Conservation (phyloP, 2,888 invertebrate species). For the Crioceris asparagi region DNA sequence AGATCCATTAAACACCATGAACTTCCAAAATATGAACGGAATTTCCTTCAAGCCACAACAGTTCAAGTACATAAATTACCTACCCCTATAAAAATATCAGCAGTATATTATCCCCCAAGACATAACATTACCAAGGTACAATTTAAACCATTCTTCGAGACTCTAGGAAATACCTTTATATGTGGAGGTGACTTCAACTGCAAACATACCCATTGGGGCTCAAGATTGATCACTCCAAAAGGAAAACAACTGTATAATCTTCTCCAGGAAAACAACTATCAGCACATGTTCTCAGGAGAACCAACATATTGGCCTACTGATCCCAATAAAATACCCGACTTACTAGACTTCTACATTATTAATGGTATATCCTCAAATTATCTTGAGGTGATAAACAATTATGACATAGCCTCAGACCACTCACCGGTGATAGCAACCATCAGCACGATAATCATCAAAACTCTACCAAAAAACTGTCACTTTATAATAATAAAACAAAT, state of each 20-base stretch:
- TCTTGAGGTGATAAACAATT: neutral
- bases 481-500: neutral
- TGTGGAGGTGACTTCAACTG: conserved; percentile 1
- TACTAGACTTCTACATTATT: neutral
- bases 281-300: neutral
- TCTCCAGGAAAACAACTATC: neutral
- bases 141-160: neutral
- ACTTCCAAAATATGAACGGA: neutral
- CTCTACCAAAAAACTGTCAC: neutral
- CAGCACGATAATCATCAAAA: neutral
- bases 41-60: conserved; percentile 1
- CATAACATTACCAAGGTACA: neutral
- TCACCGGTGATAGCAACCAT: neutral
- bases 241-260: neutral
- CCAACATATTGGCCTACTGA: conserved; percentile 3
- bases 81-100: neutral
- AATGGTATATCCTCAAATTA: neutral
- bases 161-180: neutral
- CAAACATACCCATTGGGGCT: neutral
- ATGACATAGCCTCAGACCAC: neutral
- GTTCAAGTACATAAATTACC: neutral
- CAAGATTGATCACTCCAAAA: neutral
- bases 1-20: conserved; percentile 3
- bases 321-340: neutral
- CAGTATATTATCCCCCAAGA: neutral